Evolutionary conservation across 2,888 invertebrate species (phyloP), one percentile per base, ranked within the genome.

Genomic region (Neria commutata): DNA sequence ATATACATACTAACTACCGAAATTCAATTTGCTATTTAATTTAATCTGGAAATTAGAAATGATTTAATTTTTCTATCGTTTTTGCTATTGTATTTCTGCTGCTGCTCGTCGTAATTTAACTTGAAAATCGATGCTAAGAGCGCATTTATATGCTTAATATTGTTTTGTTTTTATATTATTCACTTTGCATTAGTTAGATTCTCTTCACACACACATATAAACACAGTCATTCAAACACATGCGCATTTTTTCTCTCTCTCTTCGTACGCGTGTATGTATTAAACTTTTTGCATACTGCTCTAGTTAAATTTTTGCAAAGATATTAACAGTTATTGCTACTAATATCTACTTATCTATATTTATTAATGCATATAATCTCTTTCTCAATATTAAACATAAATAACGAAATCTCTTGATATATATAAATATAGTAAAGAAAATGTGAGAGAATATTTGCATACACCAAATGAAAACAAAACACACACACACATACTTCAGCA

Each of bases 311-410:
- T n/a, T n/a, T n/a, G n/a, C n/a, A n/a, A 34, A 49, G 49, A 58
- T 61, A 58, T 54, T 42, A 61, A 62, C 55, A 59, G 65, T 69
- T 72, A 71, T 66, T 67, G 68, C 66, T 64, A 69, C 70, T 64
- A 52, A 49, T 37, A 56, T 59, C 68, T 67, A 69, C 63, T 57
- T 64, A 49, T 37, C 53, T 59, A 68, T 67, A 69, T 62, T 57
- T 64, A 67, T 63, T 64, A 58, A 55, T 29, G 47, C 54, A 59
- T 61, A 66, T 37, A 62, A 60, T 51, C 37, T 56, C 23, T 25
- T 42, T 55, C 16, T 37, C 21, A 48, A 17, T 54, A 33, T 61
- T 45, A 56, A 54, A 24, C 48, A 60, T 29, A 33, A 50, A 55
- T n/a, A 48, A 48, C 54, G 48, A 47, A 55, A 37, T 47, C 37